These are phyloP conservation scores for Synanthedon vespiformis DNA, from an alignment of 2,888 invertebrate species.

Conservation along the genomic window DNA sequence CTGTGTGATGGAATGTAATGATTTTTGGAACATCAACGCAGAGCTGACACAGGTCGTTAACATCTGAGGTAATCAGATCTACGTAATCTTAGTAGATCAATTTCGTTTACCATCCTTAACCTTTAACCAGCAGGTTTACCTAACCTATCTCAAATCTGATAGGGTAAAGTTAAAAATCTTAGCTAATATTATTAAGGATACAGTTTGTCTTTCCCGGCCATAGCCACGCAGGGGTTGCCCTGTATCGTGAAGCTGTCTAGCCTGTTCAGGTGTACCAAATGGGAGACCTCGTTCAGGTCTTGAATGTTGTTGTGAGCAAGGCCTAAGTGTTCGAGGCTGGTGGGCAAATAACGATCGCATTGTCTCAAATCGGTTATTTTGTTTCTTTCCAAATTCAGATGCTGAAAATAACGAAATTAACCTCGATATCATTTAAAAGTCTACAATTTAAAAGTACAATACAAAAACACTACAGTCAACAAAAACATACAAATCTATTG, in stretches of 20 bases:
- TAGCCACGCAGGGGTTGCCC: slow-evolving; percentile 88
- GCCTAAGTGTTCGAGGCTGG: slow-evolving; percentile 79
- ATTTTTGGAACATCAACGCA: too few species aligned
- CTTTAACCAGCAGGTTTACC: too few species aligned
- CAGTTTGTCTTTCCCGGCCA: slow-evolving; percentile 80
- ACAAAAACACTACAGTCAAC: too few species aligned
- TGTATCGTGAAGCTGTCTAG: slow-evolving; percentile 86
- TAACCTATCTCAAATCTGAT: too few species aligned
- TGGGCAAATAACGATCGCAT: slow-evolving; percentile 85
- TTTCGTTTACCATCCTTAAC: too few species aligned
- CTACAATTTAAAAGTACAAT: too few species aligned
- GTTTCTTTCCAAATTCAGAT: slow-evolving; percentile 87
- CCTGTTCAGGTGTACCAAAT: slow-evolving; percentile 79
- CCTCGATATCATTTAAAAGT: background rate
- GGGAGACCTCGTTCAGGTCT: slow-evolving; percentile 88
- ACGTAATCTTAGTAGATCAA: too few species aligned
- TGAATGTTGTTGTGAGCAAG: slow-evolving; percentile 85
- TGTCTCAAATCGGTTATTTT: slow-evolving; percentile 84
- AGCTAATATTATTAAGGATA: slow-evolving; percentile 69
- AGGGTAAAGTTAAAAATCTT: too few species aligned
- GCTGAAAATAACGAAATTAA: slow-evolving; percentile 62
- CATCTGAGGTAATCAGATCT: too few species aligned
- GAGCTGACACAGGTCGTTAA: too few species aligned
- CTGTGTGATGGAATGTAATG: background rate
- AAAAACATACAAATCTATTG: too few species aligned